phyloP scores from a whole-genome alignment of 2,888 invertebrate species.

The Miltochrista miniata region DNA sequence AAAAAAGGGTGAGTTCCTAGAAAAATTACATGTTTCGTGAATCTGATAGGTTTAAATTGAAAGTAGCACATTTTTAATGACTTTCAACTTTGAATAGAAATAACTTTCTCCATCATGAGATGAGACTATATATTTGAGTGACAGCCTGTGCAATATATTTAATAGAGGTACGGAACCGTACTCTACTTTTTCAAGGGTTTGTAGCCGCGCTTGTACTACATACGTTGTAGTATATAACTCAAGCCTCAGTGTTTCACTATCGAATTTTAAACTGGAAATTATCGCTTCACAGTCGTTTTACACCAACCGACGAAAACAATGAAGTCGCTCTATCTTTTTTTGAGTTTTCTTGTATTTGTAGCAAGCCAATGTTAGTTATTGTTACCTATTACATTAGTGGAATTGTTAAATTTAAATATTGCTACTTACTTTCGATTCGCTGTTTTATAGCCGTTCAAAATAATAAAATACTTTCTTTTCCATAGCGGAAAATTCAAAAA shows the following conservation, averaged over 20 bases:
- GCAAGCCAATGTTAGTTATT: slow-evolving; percentile 48
- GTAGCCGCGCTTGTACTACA: slow-evolving; percentile 23
- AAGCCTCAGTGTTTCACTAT: slow-evolving; percentile 19
- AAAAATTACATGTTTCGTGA: no score
- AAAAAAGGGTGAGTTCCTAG: no score
- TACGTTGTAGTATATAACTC: slow-evolving; percentile 29
- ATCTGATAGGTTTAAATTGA: no score
- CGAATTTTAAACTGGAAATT: slow-evolving; percentile 26
- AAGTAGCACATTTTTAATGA: neutral
- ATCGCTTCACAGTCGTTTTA: slow-evolving; percentile 16
- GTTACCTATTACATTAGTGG: neutral
- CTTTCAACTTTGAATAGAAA: neutral
- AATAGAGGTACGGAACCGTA: slow-evolving; percentile 11
- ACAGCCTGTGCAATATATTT: neutral
- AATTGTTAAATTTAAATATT: neutral
- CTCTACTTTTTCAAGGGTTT: slow-evolving; percentile 16
- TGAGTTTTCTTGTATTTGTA: slow-evolving; percentile 36
- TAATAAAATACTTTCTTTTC: slow-evolving; percentile 20
- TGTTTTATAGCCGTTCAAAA: no score
- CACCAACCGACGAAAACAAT: slow-evolving; percentile 44
- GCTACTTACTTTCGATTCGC: neutral
- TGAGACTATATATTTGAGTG: slow-evolving; percentile 4
- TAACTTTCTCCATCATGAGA: slow-evolving; percentile 5
- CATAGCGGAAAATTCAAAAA: slow-evolving; percentile 41
- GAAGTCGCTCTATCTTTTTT: slow-evolving; percentile 48